phyloP scores from a whole-genome alignment of 2,113 vertebrate species.

The Planiliza haematocheilus region DNA sequence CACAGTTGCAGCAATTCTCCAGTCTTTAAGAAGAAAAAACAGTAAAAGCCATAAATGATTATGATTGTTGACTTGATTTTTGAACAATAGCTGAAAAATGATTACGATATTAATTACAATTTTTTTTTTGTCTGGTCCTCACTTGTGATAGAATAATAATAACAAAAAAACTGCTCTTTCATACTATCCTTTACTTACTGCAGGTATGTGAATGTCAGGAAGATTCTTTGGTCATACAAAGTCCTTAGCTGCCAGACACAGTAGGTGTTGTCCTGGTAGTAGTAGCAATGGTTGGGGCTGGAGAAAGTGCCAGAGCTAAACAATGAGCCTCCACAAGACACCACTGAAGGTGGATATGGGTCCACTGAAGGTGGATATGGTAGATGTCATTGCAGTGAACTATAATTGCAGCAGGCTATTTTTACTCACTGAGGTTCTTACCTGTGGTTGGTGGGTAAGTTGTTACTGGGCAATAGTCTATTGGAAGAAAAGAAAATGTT shows the following conservation, averaged over 20 bases:
- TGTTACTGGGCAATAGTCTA: constrained; percentile 41
- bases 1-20: constrained; percentile 87
- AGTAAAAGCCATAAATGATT: no score
- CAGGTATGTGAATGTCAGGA: constrained; percentile 83
- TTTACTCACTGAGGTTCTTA: no score
- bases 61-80: no score
- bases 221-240: constrained; percentile 80
- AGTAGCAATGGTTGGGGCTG: constrained; percentile 87
- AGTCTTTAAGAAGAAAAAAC: constrained; percentile 78
- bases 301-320: constrained; percentile 80
- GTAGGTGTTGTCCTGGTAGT: constrained; percentile 82
- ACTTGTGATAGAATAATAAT: background rate
- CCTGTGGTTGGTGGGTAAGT: constrained; percentile 11
- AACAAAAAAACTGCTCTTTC: background rate
- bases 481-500: background rate
- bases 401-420: background rate
- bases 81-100: no score
- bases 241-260: constrained; percentile 84
- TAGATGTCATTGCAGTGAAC: background rate
- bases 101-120: no score
- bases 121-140: background rate
- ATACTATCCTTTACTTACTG: constrained; percentile 82
- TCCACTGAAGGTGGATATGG: no score
- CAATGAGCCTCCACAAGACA: constrained; percentile 84
- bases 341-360: constrained; percentile 53